phyloP scores from a whole-genome alignment of 35 echinoderm and acorn worm species.

The Apostichopus californicus region DNA sequence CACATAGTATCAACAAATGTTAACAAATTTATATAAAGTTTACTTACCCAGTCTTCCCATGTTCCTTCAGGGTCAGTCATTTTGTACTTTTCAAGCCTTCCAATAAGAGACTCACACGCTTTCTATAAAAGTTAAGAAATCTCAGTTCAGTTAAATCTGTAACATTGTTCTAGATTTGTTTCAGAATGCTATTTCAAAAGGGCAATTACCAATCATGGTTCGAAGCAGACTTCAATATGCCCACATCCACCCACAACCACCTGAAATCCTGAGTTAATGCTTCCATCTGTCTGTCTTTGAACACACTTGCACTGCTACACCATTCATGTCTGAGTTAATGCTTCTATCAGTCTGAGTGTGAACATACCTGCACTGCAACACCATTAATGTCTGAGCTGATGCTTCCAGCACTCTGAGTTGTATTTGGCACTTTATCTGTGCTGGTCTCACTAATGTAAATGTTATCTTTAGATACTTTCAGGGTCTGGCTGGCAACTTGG shows the following conservation, averaged over 20 bases:
- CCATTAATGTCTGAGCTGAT: slow-evolving; percentile 51
- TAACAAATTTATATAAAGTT: not conserved
- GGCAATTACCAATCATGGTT: too few species aligned
- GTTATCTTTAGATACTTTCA: not conserved
- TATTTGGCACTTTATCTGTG: slow-evolving; percentile 29
- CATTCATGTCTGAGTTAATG: slow-evolving; percentile 15
- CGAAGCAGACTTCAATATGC: too few species aligned
- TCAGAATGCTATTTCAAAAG: not conserved
- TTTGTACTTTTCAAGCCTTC: slow-evolving; percentile 48
- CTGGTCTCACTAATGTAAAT: slow-evolving; percentile 4
- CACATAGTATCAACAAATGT: too few species aligned
- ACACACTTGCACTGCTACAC: slow-evolving; percentile 64
- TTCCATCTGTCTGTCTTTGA: not conserved
- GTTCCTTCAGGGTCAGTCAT: slow-evolving; percentile 41
- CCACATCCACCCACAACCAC: not conserved
- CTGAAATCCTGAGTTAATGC: not conserved
- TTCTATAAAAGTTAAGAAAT: not conserved
- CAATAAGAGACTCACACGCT: slow-evolving; percentile 43
- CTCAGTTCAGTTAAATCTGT: not conserved
- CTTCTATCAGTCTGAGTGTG: not conserved
- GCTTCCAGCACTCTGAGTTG: slow-evolving; percentile 17
- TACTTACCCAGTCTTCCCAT: slow-evolving; percentile 66
- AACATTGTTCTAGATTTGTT: not conserved
- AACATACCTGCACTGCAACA: slow-evolving; percentile 62
- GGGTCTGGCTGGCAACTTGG: slow-evolving; percentile 35